Evolutionary conservation across 2,797 vertebrate species (phyloP).

Genomic region (Vipera ursinii): DNA sequence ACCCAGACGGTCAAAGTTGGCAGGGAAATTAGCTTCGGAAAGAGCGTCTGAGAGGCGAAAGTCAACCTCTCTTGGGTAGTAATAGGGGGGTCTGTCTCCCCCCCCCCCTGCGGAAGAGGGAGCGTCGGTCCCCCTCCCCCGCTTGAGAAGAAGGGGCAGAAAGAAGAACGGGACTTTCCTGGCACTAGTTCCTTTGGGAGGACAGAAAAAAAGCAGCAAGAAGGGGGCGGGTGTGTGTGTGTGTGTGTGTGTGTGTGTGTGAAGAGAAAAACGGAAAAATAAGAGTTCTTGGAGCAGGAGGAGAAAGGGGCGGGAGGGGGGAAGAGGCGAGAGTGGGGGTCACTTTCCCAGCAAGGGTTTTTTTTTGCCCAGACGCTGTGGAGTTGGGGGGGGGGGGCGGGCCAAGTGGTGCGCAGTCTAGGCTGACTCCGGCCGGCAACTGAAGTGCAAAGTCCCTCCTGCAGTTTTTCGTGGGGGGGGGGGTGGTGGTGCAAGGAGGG

Average conservation of each 20-base stretch:
- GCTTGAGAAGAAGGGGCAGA: too few species aligned
- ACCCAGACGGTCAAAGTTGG: not conserved
- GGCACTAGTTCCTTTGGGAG: not conserved
- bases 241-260: too few species aligned
- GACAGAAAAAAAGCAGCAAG: not conserved
- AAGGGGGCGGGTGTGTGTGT: rapidly evolving
- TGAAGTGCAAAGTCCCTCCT: not conserved
- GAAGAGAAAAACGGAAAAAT: too few species aligned
- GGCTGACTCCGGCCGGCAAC: not conserved
- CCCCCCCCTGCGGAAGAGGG: not conserved
- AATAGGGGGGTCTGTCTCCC: too few species aligned
- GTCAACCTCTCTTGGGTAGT: not conserved
- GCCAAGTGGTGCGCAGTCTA: not conserved
- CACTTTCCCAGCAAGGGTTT: not conserved
- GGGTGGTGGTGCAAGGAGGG: not conserved
- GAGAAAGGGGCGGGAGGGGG: not conserved
- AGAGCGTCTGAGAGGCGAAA: not conserved
- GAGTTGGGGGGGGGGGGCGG: too few species aligned
- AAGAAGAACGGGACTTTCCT: not conserved
- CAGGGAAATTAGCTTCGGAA: not conserved
- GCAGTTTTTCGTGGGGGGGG: not conserved
- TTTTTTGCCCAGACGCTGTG: not conserved
- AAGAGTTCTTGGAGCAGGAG: not conserved
- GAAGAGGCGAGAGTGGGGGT: not conserved
- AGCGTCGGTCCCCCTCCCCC: rapidly evolving